These are phyloP conservation scores for Simalia tracyae DNA, from an alignment of 2,797 vertebrate genomes.

Conservation along the genomic window DNA sequence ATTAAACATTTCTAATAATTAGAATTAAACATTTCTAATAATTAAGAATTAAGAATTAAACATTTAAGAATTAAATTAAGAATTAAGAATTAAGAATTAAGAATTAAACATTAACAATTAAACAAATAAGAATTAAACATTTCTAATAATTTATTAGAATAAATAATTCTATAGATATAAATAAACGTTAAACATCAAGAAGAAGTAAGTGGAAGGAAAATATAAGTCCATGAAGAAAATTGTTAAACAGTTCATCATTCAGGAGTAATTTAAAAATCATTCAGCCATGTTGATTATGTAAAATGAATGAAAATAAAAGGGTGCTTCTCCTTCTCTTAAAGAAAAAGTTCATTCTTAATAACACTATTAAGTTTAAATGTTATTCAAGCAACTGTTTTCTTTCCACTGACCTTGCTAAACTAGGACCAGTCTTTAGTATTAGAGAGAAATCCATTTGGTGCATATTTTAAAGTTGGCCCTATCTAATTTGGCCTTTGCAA, in stretches of 20 bases:
- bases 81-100: too few species aligned
- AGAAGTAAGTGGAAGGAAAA: conserved; percentile 22
- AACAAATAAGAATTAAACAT: neutral
- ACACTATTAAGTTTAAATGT: neutral
- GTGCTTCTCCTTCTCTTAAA: neutral
- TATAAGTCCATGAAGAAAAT: neutral
- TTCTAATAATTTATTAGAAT: too few species aligned
- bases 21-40: too few species aligned
- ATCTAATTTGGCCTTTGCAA: neutral
- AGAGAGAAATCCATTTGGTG: neutral
- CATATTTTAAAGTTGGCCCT: neutral
- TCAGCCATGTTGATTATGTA: neutral
- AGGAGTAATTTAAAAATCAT: conserved; percentile 5
- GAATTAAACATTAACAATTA: neutral
- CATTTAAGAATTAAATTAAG: too few species aligned
- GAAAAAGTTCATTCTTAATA: neutral
- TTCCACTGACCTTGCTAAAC: neutral
- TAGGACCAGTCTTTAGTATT: neutral
- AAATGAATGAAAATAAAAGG: conserved; percentile 9
- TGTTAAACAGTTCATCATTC: neutral
- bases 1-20: neutral
- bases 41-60: too few species aligned
- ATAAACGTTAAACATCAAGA: neutral
- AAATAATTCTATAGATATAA: too few species aligned
- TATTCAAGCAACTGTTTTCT: neutral